A percentile compares a stretch with the other conserved stretches of the same genome.
Conservation (phyloP, 1,140 invertebrate species). For the Megathymus violae region DNA sequence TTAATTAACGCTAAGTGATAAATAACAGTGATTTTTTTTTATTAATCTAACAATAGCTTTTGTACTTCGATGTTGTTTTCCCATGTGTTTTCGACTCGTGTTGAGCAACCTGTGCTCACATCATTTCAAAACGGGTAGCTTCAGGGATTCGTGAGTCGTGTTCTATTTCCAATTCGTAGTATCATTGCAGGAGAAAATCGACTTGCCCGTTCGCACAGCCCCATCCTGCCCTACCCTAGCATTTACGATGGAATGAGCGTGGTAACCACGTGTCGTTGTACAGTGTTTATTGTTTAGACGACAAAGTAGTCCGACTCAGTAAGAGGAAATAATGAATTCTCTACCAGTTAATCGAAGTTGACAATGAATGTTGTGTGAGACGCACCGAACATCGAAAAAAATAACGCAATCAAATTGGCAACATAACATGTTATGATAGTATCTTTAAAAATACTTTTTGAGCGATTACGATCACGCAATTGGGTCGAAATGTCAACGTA, state of each 20-base stretch:
- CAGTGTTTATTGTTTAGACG: background rate
- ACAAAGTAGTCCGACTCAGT: background rate
- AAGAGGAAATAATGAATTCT: background rate
- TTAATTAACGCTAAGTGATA: too few relatives aligned
- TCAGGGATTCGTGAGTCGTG: constrained; percentile 3
- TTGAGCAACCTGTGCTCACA: background rate
- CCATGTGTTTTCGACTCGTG: background rate
- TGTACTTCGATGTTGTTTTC: background rate
- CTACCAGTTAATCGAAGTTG: too few relatives aligned
- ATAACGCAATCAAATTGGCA: too few relatives aligned
- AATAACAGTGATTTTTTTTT: too few relatives aligned
- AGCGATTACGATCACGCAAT: too few relatives aligned
- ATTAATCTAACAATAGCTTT: too few relatives aligned
- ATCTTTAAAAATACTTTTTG: too few relatives aligned
- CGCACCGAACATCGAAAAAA: too few relatives aligned
- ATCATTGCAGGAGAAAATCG: constrained; percentile 6
- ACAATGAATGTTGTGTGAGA: too few relatives aligned
- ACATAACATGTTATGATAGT: too few relatives aligned
- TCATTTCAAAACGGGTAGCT: constrained; percentile 4
- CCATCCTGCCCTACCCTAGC: background rate
- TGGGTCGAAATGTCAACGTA: too few relatives aligned
- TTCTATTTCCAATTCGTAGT: background rate
- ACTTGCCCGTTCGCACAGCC: constrained; percentile 20
- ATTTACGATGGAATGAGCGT: constrained; percentile 4
- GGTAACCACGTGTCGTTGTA: too few relatives aligned